A percentile compares a stretch with the other conserved stretches of the same genome.
phyloP scores from a whole-genome alignment of 2,113 vertebrate genomes.

The Scolopax mira region DNA sequence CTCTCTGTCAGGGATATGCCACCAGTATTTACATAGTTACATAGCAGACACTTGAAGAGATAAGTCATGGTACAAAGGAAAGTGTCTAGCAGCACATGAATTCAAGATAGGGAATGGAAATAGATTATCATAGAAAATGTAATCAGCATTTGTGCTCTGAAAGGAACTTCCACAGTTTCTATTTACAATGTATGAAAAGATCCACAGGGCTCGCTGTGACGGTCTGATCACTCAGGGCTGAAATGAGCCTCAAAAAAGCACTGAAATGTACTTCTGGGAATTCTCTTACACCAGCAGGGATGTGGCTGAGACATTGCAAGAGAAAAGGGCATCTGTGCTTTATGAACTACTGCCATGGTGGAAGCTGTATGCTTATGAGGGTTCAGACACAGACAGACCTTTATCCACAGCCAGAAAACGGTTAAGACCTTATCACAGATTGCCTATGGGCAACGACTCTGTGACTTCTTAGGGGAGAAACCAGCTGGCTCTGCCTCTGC shows the following conservation, averaged over 20 bases:
- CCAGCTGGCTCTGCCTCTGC: conserved; percentile 2
- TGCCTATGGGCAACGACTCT: not conserved
- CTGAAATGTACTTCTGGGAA: not conserved
- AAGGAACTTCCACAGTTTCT: not conserved
- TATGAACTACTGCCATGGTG: rapidly evolving
- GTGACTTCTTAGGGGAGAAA: not conserved
- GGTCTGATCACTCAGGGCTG: not conserved
- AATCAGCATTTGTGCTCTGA: not conserved
- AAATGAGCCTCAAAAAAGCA: not conserved
- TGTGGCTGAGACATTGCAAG: not conserved
- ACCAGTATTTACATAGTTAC: conserved; percentile 59
- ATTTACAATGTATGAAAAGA: not conserved
- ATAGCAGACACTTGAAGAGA: conserved; percentile 40
- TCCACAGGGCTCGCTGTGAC: not conserved
- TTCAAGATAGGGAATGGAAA: not conserved
- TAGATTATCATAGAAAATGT: not conserved
- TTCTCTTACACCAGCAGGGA: not conserved
- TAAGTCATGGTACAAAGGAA: not conserved
- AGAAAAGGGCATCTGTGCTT: not conserved
- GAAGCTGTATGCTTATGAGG: not conserved
- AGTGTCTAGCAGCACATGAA: not conserved
- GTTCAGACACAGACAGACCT: not conserved
- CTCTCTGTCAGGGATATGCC: not conserved
- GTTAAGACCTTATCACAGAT: not conserved
- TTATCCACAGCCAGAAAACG: not conserved